Conservation (phyloP, 2,888 invertebrate species). For the Xanthia togata region DNA sequence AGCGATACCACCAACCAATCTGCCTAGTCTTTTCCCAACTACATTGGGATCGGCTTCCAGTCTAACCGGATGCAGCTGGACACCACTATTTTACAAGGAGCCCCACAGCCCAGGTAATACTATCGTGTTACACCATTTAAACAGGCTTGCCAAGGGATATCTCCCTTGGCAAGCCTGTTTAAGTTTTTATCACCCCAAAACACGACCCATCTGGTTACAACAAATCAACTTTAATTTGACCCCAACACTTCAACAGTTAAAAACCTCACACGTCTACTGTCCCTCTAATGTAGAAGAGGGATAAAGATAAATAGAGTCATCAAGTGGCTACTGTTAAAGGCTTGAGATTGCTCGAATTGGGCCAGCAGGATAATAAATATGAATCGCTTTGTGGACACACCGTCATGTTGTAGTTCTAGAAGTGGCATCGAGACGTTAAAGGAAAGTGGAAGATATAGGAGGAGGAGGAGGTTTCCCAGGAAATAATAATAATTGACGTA, state of each 20-base stretch:
- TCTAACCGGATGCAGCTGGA: too few relatives aligned
- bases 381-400: slow-evolving; percentile 36
- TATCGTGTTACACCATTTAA: too few relatives aligned
- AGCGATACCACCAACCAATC: not conserved
- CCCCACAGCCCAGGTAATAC: too few relatives aligned
- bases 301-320: slow-evolving; percentile 60
- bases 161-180: not conserved
- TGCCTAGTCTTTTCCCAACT: too few relatives aligned
- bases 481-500: too few relatives aligned
- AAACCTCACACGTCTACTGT: slow-evolving; percentile 2
- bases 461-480: too few relatives aligned
- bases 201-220: not conserved
- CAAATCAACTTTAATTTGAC: slow-evolving; percentile 16
- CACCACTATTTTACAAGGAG: too few relatives aligned
- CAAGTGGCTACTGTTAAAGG: slow-evolving; percentile 51
- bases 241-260: not conserved
- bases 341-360: slow-evolving; percentile 35
- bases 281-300: slow-evolving; percentile 11
- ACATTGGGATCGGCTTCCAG: too few relatives aligned
- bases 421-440: slow-evolving; percentile 12
- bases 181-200: not conserved
- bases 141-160: too few relatives aligned
- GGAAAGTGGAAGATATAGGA: not conserved
- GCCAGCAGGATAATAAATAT: slow-evolving; percentile 57
- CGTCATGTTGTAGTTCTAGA: slow-evolving; percentile 22